A percentile compares a stretch with the other conserved stretches of the same genome.
These are phyloP conservation scores for Sitophilus oryzae DNA, from an alignment of 1,140 invertebrate species.

Conservation along the genomic window DNA sequence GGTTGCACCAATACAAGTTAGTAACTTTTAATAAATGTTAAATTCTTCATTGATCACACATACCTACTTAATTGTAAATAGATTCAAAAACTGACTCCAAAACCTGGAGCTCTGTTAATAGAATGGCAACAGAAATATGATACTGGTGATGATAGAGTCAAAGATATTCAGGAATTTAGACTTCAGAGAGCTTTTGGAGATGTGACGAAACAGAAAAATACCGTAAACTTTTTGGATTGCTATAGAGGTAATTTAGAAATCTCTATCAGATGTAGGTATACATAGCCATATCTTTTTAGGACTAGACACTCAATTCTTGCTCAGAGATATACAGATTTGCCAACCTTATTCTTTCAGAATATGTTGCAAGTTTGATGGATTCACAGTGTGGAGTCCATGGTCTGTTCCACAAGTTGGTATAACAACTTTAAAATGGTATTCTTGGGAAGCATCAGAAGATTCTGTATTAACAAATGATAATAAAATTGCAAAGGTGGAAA, in stretches of 20 bases:
- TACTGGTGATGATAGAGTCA: slow-evolving; percentile 30
- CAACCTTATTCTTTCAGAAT: slow-evolving; percentile 36
- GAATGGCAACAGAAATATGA: slow-evolving; percentile 29
- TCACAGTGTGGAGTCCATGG: slow-evolving; percentile 34
- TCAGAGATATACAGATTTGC: slow-evolving; percentile 29
- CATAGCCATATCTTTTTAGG: slow-evolving; percentile 24
- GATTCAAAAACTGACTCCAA: slow-evolving; percentile 17
- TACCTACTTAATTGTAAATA: background rate
- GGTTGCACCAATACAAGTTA: slow-evolving; percentile 35
- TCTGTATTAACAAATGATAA: slow-evolving; percentile 30
- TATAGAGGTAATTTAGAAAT: slow-evolving; percentile 24
- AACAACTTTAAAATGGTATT: slow-evolving; percentile 31
- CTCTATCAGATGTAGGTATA: background rate
- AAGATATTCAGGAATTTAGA: slow-evolving; percentile 37
- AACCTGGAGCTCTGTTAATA: slow-evolving; percentile 35
- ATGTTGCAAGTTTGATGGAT: slow-evolving; percentile 37
- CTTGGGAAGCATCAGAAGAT: slow-evolving; percentile 26
- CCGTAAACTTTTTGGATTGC: slow-evolving; percentile 31
- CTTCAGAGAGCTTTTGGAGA: slow-evolving; percentile 34
- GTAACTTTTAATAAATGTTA: background rate
- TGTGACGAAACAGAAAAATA: slow-evolving; percentile 26
- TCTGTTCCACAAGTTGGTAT: slow-evolving; percentile 30
- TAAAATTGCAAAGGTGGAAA: slow-evolving; percentile 27
- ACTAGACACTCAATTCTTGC: slow-evolving; percentile 31
- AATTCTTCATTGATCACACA: background rate